A percentile compares a stretch with the other conserved stretches of the same genome.
These are phyloP conservation scores for Hystrix brachyura DNA, from an alignment of 2,113 vertebrate species.

Conservation along the genomic window DNA sequence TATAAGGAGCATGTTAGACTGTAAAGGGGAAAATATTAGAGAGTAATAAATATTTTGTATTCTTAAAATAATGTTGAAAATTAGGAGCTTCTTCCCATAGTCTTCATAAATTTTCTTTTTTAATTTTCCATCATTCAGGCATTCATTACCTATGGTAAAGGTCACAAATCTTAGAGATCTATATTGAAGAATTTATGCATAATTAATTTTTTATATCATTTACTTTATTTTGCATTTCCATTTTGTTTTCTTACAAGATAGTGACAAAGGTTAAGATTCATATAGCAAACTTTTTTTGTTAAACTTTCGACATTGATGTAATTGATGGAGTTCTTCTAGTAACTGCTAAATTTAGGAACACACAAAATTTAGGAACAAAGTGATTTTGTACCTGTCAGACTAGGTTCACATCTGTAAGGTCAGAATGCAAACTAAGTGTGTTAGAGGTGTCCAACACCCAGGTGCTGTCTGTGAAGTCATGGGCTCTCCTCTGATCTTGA, in stretches of 20 bases:
- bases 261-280: slow-evolving; percentile 28
- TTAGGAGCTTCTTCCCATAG: slow-evolving; percentile 1
- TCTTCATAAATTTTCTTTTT: slow-evolving; percentile 37
- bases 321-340: slow-evolving; percentile 39
- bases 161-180: neutral
- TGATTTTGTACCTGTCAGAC: neutral
- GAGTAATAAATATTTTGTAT: slow-evolving; percentile 32
- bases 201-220: neutral
- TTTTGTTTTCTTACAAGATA: neutral
- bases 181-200: neutral
- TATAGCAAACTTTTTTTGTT: neutral
- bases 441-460: neutral
- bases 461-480: neutral
- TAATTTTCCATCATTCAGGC: neutral
- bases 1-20: neutral
- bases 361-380: neutral
- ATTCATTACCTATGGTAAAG: neutral
- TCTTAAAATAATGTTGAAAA: slow-evolving; percentile 48
- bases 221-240: slow-evolving; percentile 50
- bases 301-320: slow-evolving; percentile 8
- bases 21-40: neutral
- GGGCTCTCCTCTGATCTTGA: neutral
- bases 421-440: neutral
- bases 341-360: neutral
- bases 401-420: neutral